These are phyloP conservation scores for Suillia variegata DNA, from an alignment of 2,888 invertebrate genomes.

Conservation along the genomic window DNA sequence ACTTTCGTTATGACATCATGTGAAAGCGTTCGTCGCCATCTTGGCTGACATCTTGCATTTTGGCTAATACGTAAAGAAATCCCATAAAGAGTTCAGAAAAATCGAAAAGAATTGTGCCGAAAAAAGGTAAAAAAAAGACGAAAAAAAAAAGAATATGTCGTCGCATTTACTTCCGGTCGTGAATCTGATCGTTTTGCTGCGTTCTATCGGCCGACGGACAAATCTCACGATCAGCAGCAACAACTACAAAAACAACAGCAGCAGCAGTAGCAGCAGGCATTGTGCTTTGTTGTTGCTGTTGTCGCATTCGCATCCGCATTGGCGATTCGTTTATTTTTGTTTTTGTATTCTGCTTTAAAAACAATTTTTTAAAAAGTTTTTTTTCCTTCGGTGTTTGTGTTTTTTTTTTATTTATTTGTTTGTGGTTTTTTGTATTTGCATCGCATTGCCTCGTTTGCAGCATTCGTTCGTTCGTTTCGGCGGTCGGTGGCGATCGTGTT, in stretches of 20 bases:
- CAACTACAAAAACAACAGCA: slow-evolving; percentile 3
- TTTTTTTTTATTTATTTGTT: background rate
- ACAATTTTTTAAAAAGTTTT: slow-evolving; percentile 1
- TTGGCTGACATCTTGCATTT: background rate
- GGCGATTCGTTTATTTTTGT: background rate
- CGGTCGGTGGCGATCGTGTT: slow-evolving; percentile 24
- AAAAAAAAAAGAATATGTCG: slow-evolving; percentile 4
- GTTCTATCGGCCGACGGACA: background rate
- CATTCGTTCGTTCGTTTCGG: slow-evolving; percentile 9
- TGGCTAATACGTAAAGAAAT: too few relatives aligned
- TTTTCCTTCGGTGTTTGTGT: background rate
- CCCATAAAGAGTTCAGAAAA: too few relatives aligned
- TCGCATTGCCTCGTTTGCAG: background rate
- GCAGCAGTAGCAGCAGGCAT: background rate
- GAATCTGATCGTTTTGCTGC: slow-evolving; percentile 2
- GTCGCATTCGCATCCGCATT: slow-evolving; percentile 7
- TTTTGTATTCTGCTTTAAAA: background rate
- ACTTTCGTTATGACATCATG: too few relatives aligned
- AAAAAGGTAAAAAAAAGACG: too few relatives aligned
- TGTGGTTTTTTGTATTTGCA: background rate
- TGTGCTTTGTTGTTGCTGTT: too few relatives aligned
- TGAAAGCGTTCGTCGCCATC: background rate
- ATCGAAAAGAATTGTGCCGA: too few relatives aligned
- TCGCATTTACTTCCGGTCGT: slow-evolving; percentile 23
- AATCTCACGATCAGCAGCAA: background rate